Percentiles rank a stretch among this genome's conserved stretches.
Conservation (phyloP, 37 sponge, comb jelly and placozoan species). For the Halichondria panicea region DNA sequence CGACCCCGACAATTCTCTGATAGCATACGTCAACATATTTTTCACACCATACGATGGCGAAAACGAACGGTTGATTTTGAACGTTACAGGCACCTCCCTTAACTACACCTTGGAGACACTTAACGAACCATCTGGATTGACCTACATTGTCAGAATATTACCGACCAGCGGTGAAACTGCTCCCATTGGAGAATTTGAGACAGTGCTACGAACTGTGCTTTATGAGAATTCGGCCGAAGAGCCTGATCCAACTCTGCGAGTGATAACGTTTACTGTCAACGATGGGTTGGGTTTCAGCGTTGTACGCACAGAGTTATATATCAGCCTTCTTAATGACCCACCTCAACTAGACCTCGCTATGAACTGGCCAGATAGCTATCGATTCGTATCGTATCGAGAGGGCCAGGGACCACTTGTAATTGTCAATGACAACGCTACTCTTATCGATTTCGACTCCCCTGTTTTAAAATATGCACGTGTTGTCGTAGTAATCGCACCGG, state of each 20-base stretch:
- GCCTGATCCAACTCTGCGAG: slow-evolving; percentile 46
- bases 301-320: slow-evolving; percentile 28
- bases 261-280: slow-evolving; percentile 28
- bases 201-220: slow-evolving; percentile 48
- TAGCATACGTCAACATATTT: slow-evolving; percentile 26
- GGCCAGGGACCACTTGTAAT: slow-evolving; percentile 55
- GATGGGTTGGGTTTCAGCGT: slow-evolving; percentile 37
- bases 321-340: slow-evolving; percentile 78
- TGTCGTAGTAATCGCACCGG: slow-evolving; percentile 46
- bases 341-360: slow-evolving; percentile 74
- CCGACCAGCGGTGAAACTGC: slow-evolving; percentile 26
- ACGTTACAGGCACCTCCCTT: slow-evolving; percentile 59
- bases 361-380: slow-evolving; percentile 33
- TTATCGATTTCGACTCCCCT: slow-evolving; percentile 71
- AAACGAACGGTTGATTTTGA: slow-evolving; percentile 43
- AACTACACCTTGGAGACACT: neutral
- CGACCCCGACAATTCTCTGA: slow-evolving; percentile 71
- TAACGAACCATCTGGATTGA: neutral
- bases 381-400: slow-evolving; percentile 64
- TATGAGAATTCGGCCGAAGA: slow-evolving; percentile 85
- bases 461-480: slow-evolving; percentile 49
- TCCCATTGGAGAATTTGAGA: slow-evolving; percentile 60
- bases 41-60: slow-evolving; percentile 50
- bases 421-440: slow-evolving; percentile 27
- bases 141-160: neutral